Conservation (phyloP, 1,140 invertebrate species). For the Drosophila equinoxialis region DNA sequence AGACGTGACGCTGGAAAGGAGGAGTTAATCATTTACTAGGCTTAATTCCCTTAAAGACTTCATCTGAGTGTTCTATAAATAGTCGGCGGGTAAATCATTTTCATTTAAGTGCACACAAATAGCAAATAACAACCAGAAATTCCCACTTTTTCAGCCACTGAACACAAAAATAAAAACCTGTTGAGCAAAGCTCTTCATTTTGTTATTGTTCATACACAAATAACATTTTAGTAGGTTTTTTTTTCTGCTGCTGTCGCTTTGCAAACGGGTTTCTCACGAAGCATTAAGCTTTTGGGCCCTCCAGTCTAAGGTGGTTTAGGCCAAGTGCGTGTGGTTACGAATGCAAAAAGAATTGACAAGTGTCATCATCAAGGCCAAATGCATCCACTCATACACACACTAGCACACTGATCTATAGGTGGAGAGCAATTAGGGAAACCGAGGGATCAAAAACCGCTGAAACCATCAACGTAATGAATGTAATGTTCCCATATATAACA, state of each 20-base stretch:
- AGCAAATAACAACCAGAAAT: conserved; percentile 45
- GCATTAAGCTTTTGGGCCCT: conserved; percentile 40
- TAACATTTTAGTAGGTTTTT: conserved; percentile 35
- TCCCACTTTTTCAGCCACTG: conserved; percentile 38
- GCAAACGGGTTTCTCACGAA: conserved; percentile 61
- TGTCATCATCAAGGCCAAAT: conserved; percentile 56
- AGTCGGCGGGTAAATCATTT: conserved; percentile 39
- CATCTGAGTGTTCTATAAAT: conserved; percentile 37
- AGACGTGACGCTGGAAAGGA: neutral
- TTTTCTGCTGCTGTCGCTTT: conserved; percentile 30
- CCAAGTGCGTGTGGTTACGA: conserved; percentile 42
- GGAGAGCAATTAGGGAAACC: conserved; percentile 29
- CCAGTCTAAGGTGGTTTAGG: conserved; percentile 30
- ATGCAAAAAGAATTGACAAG: conserved; percentile 3
- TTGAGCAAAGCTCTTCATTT: conserved; percentile 55
- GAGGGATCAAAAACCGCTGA: conserved; percentile 30
- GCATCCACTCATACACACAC: conserved; percentile 23
- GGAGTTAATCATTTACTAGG: neutral
- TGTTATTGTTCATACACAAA: conserved; percentile 23
- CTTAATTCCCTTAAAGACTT: neutral
- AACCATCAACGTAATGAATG: conserved; percentile 20
- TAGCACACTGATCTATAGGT: neutral
- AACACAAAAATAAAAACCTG: conserved; percentile 52
- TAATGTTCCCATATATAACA: conserved; percentile 9
- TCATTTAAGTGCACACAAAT: conserved; percentile 50